Conservation (phyloP, 2,797 vertebrate species). For the Mionectes olivaceus region DNA sequence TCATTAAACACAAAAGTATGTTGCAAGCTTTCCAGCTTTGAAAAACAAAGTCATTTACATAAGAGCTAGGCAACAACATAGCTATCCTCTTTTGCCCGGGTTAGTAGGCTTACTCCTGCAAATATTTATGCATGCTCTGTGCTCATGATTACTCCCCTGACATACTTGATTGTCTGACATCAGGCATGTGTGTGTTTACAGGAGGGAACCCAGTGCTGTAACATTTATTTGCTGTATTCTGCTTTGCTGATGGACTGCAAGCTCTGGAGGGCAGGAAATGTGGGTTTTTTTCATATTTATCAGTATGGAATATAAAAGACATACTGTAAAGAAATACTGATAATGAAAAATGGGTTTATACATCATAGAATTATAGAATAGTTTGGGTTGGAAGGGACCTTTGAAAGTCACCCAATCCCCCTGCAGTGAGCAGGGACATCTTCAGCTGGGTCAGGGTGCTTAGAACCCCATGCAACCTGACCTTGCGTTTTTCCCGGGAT, state of each 20-base stretch:
- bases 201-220: neutral
- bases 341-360: neutral
- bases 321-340: neutral
- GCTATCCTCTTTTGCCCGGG: conserved; percentile 25
- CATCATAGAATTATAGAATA: neutral
- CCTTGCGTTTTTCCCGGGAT: neutral
- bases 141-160: neutral
- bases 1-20: conserved; percentile 76
- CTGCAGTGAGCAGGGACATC: neutral
- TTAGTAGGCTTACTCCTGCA: conserved; percentile 12
- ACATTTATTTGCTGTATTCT: neutral
- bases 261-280: neutral
- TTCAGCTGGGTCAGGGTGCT: neutral
- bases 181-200: neutral
- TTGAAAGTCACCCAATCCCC: neutral
- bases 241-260: neutral
- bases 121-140: conserved; percentile 16
- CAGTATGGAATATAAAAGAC: neutral
- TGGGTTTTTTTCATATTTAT: neutral
- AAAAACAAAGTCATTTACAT: conserved; percentile 65
- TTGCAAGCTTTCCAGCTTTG: conserved; percentile 69
- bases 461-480: neutral
- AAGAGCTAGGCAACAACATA: conserved; percentile 16
- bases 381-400: neutral
- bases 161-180: neutral